Evolutionary conservation across 2,113 vertebrate species (phyloP).

Genomic region (Peromyscus leucopus): DNA sequence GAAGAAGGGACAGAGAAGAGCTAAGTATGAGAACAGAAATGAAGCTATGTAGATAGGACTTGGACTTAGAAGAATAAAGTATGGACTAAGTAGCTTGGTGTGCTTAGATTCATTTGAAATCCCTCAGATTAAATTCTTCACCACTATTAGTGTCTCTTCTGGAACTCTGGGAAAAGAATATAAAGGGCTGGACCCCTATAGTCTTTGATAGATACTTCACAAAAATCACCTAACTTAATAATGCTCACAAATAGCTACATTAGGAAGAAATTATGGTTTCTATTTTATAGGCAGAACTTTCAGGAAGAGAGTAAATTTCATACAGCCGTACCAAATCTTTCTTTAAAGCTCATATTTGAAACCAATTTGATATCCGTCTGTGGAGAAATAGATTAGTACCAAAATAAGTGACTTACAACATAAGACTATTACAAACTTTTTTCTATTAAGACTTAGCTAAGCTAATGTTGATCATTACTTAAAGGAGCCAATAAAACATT

Average conservation of each 20-base stretch:
- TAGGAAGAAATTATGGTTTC: conserved; percentile 2
- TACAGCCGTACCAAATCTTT: background rate
- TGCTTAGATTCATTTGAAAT: too few relatives aligned
- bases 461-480: background rate
- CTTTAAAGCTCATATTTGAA: conserved; percentile 6
- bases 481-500: background rate
- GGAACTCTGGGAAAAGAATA: too few relatives aligned
- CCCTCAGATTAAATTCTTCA: too few relatives aligned
- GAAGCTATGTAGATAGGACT: too few relatives aligned
- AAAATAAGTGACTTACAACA: conserved; percentile 11
- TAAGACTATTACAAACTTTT: background rate
- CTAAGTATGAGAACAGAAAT: too few relatives aligned
- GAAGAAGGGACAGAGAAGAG: too few relatives aligned
- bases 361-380: background rate
- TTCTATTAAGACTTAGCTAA: background rate
- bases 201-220: conserved; percentile 7
- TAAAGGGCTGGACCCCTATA: too few relatives aligned
- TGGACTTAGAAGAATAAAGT: too few relatives aligned
- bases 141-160: too few relatives aligned
- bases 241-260: background rate
- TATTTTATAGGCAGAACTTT: conserved; percentile 52
- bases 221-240: conserved; percentile 61
- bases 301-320: background rate
- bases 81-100: too few relatives aligned
- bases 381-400: background rate